Percentiles rank a stretch among this genome's conserved stretches.
phyloP scores from a whole-genome alignment of 2,113 vertebrate genomes.

The Microtus oregoni region DNA sequence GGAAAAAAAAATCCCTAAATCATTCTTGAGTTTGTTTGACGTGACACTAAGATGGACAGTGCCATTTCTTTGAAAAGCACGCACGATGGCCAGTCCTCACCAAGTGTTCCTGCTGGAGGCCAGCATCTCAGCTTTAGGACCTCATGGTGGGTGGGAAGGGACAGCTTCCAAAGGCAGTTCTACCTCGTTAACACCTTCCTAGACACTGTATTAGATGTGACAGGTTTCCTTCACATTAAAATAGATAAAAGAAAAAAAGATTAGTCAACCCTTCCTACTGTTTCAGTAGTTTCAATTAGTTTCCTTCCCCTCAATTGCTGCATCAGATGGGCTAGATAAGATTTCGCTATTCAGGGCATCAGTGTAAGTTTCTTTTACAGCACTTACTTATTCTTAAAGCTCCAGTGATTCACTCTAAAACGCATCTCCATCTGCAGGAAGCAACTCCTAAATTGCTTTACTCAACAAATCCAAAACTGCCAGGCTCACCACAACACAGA shows the following conservation, averaged over 20 bases:
- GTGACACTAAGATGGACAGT: slow-evolving; percentile 51
- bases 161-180: slow-evolving; percentile 71
- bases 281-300: slow-evolving; percentile 78
- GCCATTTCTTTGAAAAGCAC: slow-evolving; percentile 77
- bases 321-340: slow-evolving; percentile 74
- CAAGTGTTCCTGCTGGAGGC: slow-evolving; percentile 55
- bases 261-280: slow-evolving; percentile 75
- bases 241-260: slow-evolving; percentile 62
- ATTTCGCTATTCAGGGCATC: slow-evolving; percentile 81
- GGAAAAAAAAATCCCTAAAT: slow-evolving; percentile 63
- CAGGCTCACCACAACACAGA: slow-evolving; percentile 49
- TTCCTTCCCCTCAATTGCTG: slow-evolving; percentile 66
- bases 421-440: slow-evolving; percentile 79
- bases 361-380: slow-evolving; percentile 71
- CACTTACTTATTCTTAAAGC: slow-evolving; percentile 79
- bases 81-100: slow-evolving; percentile 43
- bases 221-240: slow-evolving; percentile 80
- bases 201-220: slow-evolving; percentile 72
- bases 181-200: slow-evolving; percentile 76
- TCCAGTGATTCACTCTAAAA: slow-evolving; percentile 76
- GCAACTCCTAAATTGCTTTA: slow-evolving; percentile 80
- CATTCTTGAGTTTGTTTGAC: slow-evolving; percentile 57
- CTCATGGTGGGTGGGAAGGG: slow-evolving; percentile 67
- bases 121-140: slow-evolving; percentile 74
- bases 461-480: slow-evolving; percentile 75